These are phyloP conservation scores for Apteryx mantelli DNA, from an alignment of 2,113 vertebrate species.

Conservation along the genomic window DNA sequence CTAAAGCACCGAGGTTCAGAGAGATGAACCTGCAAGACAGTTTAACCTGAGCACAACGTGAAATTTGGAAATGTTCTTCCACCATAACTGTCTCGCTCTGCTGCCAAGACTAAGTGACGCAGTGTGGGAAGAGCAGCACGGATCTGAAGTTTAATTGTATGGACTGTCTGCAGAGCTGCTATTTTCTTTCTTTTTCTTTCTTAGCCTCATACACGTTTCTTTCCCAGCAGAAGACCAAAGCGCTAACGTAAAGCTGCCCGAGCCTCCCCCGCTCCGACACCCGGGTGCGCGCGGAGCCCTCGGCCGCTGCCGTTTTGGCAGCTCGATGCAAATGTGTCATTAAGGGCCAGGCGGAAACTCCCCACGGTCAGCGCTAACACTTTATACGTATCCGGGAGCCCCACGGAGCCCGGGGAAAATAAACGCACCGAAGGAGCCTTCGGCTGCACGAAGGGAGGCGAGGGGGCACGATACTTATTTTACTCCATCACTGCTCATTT, in stretches of 20 bases:
- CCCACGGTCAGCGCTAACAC: conserved; percentile 29
- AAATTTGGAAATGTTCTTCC: background rate
- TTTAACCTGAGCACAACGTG: accelerated
- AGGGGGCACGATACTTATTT: conserved; percentile 33
- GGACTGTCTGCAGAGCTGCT: background rate
- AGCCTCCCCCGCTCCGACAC: background rate
- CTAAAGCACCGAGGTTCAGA: background rate
- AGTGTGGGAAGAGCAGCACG: accelerated
- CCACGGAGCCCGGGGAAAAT: conserved; percentile 10
- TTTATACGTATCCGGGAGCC: conserved; percentile 60
- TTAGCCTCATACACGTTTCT: background rate
- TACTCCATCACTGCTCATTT: background rate
- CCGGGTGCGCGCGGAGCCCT: background rate
- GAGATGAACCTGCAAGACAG: background rate
- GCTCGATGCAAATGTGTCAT: conserved; percentile 84
- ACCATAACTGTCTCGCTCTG: background rate
- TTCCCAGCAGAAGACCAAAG: accelerated
- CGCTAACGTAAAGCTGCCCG: background rate
- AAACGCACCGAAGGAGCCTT: background rate
- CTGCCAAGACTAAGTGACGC: background rate
- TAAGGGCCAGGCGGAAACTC: conserved; percentile 75
- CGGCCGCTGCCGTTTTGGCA: conserved; percentile 55
- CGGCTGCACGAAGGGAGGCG: conserved; percentile 46
- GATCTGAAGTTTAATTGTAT: background rate
- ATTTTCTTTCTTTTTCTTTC: background rate